Conservation (phyloP, 2,797 vertebrate species). For the Spinibarbus caldwelli region DNA sequence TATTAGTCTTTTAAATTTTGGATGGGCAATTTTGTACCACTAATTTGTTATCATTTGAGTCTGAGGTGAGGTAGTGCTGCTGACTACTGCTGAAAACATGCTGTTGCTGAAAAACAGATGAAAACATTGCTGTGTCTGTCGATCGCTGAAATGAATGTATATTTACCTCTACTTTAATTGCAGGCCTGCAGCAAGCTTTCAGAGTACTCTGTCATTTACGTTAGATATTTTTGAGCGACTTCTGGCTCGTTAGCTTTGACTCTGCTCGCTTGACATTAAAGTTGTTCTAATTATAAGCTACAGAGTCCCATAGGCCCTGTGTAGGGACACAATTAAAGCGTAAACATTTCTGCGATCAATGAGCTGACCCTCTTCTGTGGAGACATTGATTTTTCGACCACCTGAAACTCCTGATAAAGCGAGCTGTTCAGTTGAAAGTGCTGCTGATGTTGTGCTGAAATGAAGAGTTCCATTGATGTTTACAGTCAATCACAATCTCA, state of each 20-base stretch:
- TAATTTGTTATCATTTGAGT: neutral
- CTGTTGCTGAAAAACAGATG: neutral
- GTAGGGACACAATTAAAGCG: slow-evolving; percentile 35
- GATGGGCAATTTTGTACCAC: neutral
- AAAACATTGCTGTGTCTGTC: neutral
- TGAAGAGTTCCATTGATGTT: neutral
- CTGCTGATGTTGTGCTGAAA: neutral
- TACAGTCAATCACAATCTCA: neutral
- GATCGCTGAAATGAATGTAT: neutral
- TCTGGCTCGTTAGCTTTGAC: neutral
- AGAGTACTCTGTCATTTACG: neutral
- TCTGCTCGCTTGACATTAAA: slow-evolving; percentile 33
- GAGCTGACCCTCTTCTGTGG: neutral
- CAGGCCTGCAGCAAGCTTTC: neutral
- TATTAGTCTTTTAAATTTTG: neutral
- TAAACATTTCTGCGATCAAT: slow-evolving; percentile 23
- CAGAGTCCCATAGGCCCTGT: neutral
- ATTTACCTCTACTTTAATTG: neutral
- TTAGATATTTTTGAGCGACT: neutral
- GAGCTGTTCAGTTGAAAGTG: neutral
- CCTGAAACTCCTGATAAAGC: neutral
- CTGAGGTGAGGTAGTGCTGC: neutral
- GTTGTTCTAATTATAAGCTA: slow-evolving; percentile 28
- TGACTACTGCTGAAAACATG: neutral
- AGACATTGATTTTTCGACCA: neutral